A percentile compares a stretch with the other conserved stretches of the same genome.
These are phyloP conservation scores for Homarus gammarus DNA, from an alignment of 2,888 invertebrate genomes.

Conservation along the genomic window DNA sequence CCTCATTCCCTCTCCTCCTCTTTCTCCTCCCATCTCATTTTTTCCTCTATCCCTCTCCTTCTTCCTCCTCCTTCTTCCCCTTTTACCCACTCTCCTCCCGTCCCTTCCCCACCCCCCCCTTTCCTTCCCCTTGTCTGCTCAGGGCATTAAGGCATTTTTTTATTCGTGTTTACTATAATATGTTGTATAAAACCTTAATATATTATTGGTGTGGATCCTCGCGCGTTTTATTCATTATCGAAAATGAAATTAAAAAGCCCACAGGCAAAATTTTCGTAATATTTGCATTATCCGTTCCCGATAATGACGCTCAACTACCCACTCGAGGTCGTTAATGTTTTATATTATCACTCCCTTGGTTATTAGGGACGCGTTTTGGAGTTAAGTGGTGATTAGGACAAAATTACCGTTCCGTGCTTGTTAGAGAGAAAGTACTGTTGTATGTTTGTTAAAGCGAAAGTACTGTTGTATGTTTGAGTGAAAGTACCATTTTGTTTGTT, in stretches of 20 bases:
- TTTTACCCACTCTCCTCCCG: neutral
- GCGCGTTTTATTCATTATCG: neutral
- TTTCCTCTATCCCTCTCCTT: neutral
- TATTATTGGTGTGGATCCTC: neutral
- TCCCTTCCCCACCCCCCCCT: neutral
- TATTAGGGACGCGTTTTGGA: no score
- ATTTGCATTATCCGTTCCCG: neutral
- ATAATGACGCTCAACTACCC: neutral
- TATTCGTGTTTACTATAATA: neutral
- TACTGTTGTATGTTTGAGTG: no score
- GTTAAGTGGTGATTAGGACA: no score
- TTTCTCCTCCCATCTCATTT: neutral
- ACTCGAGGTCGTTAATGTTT: neutral
- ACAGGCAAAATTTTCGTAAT: neutral
- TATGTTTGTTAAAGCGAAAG: no score
- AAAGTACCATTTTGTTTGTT: no score
- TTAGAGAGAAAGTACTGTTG: no score
- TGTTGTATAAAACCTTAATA: neutral
- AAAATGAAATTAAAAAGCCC: conserved; percentile 6
- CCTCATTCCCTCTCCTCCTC: neutral
- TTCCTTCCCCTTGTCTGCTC: neutral
- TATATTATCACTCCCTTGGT: neutral
- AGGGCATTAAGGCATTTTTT: neutral
- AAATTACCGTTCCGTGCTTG: no score
- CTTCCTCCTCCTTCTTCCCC: neutral